Evolutionary conservation across 2,113 vertebrate species (phyloP).

Genomic region (Saccopteryx bilineata): DNA sequence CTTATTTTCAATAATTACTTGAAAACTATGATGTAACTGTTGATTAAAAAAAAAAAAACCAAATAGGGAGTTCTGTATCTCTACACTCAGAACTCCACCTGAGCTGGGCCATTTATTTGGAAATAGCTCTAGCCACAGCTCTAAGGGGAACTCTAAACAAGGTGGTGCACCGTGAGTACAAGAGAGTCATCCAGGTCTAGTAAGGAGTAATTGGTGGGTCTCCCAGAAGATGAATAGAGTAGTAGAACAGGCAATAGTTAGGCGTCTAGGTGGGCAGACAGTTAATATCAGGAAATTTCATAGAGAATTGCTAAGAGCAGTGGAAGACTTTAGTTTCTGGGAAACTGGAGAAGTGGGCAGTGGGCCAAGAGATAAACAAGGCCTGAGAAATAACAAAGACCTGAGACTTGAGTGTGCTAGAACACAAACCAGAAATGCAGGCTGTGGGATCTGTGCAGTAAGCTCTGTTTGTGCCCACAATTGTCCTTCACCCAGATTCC

Average conservation of each 20-base stretch:
- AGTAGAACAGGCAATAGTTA: neutral
- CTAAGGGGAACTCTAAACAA: too few relatives aligned
- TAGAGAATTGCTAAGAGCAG: neutral
- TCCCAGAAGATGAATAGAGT: neutral
- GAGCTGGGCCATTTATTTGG: neutral
- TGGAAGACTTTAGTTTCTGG: neutral
- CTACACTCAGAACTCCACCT: neutral
- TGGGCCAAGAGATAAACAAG: neutral
- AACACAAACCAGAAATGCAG: neutral
- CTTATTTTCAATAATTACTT: constrained; percentile 8
- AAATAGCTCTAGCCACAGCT: neutral
- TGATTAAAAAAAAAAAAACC: neutral
- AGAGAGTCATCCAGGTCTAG: neutral
- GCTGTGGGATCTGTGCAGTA: neutral
- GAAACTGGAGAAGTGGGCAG: neutral
- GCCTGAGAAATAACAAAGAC: neutral
- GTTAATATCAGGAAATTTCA: neutral
- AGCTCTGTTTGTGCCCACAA: fast-evolving
- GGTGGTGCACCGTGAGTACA: too few relatives aligned
- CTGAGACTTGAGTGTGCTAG: neutral
- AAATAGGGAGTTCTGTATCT: neutral
- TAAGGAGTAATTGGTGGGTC: neutral
- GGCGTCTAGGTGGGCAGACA: neutral
- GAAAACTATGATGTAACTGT: neutral
- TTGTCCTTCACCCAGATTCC: neutral